Base-by-base conservation (phyloP, 2,888 invertebrate genomes). In the Branchellion lobata region DNA sequence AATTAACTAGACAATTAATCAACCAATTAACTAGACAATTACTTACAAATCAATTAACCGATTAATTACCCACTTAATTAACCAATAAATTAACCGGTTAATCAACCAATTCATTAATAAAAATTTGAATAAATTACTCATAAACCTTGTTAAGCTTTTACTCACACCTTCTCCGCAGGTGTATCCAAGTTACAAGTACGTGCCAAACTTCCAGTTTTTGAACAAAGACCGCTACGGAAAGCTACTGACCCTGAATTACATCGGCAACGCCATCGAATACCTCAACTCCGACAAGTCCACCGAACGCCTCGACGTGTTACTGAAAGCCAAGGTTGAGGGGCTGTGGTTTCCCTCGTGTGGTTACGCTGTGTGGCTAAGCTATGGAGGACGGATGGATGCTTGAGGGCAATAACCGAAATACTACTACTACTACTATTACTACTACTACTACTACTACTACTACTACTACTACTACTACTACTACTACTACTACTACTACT, bases 251-350 rank as follows among this genome's bases (percentile, higher is more conserved):
- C 24, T 77, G 34, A 77, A 34, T 29, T n/a, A n/a, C 34, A 77
- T 77, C 21, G 65, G 77, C 8, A 77, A 77, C 29, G 77, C 77
- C 40, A 77, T 77, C 24, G 77, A 77, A 27, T 65, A 57, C 40
- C 61, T 77, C 65, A 77, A 77, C 40, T 53, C 53, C n/a, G 51
- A 75, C 40, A 27, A 40, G 40, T 40, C 75, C 1, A 75, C 75
- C 5, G 75, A 75, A 27, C 47, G 33, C 18, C 51, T 75, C 21
- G 75, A 75, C 51, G 18, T 53, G 5, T 21, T n/a, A 3, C 51
- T 51, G 51, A 75, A 51, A 53, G 75, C 51, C 3, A 53, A 53
- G 51, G 75, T 75, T 27, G n/a, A n/a, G n/a, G n/a, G n/a, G n/a
- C n/a, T 71, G 21, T 1, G 3, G 14, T 51, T 51, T 51, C 21